Conservation (phyloP, 2,113 vertebrate genomes). For the Lethenteron camtschaticum region DNA sequence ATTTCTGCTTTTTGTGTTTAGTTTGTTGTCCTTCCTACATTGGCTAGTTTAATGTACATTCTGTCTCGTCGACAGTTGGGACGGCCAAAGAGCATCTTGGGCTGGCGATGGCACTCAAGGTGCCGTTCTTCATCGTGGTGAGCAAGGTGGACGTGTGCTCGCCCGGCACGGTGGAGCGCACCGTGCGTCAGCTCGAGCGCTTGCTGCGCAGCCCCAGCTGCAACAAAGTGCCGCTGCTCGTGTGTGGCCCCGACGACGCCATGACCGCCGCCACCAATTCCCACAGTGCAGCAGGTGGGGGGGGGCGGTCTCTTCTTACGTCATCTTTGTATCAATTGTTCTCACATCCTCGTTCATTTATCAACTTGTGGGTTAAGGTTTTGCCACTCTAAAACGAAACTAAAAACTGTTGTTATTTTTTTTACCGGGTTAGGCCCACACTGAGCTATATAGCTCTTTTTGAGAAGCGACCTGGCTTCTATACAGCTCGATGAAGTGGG, state of each 20-base stretch:
- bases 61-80: slow-evolving; percentile 35
- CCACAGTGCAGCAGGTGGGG: slow-evolving; percentile 74
- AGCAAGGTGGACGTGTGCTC: slow-evolving; percentile 87
- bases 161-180: slow-evolving; percentile 63
- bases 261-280: slow-evolving; percentile 87
- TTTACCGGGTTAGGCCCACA: too few species aligned
- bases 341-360: too few species aligned
- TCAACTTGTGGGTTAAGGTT: too few species aligned
- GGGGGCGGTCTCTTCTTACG: too few species aligned
- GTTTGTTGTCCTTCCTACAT: too few species aligned
- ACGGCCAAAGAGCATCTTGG: slow-evolving; percentile 86
- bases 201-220: slow-evolving; percentile 89
- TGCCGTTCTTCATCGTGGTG: slow-evolving; percentile 90
- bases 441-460: too few species aligned
- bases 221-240: slow-evolving; percentile 74
- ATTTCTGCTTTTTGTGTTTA: too few species aligned
- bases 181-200: slow-evolving; percentile 70
- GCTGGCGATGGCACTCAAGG: slow-evolving; percentile 77
- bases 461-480: too few species aligned
- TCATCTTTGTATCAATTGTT: too few species aligned
- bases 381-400: too few species aligned
- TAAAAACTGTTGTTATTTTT: too few species aligned
- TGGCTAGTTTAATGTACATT: slow-evolving; percentile 5
- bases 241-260: slow-evolving; percentile 57
- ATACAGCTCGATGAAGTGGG: too few species aligned